Evolutionary conservation across 2,888 invertebrate species (phyloP).

Genomic region (Tetheella fluctuosa): DNA sequence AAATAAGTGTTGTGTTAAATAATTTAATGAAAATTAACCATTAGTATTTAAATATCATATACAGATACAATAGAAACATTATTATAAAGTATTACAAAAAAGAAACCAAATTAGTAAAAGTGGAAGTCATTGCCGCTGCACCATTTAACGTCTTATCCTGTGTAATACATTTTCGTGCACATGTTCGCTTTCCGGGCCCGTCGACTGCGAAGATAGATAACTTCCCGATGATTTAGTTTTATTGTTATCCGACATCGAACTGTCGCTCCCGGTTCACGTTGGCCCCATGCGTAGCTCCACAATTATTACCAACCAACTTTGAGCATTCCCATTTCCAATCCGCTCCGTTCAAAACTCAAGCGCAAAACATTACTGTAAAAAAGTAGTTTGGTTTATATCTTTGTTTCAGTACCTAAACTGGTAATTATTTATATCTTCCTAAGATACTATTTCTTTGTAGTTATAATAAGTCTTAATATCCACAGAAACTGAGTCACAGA

Average conservation of each 20-base stretch:
- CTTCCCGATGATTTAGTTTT: constrained; percentile 84
- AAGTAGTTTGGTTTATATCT: background rate
- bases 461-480: too few relatives aligned
- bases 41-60: too few relatives aligned
- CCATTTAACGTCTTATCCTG: constrained; percentile 73
- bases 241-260: constrained; percentile 78
- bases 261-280: constrained; percentile 52
- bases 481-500: too few relatives aligned
- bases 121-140: constrained; percentile 61
- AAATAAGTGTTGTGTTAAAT: too few relatives aligned
- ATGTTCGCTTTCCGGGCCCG: constrained; percentile 66
- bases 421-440: too few relatives aligned
- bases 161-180: constrained; percentile 71
- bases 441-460: too few relatives aligned
- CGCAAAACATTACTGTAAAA: background rate
- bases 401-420: too few relatives aligned
- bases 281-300: constrained; percentile 40
- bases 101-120: constrained; percentile 47
- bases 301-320: constrained; percentile 28
- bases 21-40: too few relatives aligned
- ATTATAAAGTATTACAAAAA: too few relatives aligned
- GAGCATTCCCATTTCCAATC: constrained; percentile 7
- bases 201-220: constrained; percentile 76
- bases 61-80: too few relatives aligned
- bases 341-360: constrained; percentile 15